Evolutionary conservation across 2,797 vertebrate species (phyloP).

Genomic region (Etheostoma nigrum): DNA sequence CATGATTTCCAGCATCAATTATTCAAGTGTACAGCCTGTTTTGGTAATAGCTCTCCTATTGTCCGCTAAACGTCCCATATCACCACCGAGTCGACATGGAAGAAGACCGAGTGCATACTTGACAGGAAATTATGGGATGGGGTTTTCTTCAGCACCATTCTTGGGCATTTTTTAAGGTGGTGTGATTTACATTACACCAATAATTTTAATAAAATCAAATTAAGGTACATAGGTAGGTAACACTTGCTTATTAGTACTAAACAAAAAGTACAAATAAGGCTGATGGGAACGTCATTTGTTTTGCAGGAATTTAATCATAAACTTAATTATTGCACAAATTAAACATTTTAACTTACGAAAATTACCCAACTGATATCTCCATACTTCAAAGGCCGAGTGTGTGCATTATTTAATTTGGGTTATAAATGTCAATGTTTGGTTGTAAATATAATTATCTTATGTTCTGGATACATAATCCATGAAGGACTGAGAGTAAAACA

Average conservation of each 20-base stretch:
- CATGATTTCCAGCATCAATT: slow-evolving; percentile 81
- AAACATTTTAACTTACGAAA: not conserved
- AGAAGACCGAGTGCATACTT: slow-evolving; percentile 52
- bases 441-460: slow-evolving; percentile 44
- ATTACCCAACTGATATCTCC: not conserved
- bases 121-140: slow-evolving; percentile 66
- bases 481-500: slow-evolving; percentile 53
- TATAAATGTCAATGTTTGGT: slow-evolving; percentile 26
- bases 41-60: slow-evolving; percentile 76
- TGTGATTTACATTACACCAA: slow-evolving; percentile 5
- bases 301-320: not conserved
- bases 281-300: not conserved
- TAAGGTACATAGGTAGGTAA: not conserved
- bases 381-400: not conserved
- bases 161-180: not conserved
- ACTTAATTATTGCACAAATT: not conserved
- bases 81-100: slow-evolving; percentile 59
- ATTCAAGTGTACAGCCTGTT: slow-evolving; percentile 82
- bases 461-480: slow-evolving; percentile 44
- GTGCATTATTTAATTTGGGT: slow-evolving; percentile 26
- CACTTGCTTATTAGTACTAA: not conserved
- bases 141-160: slow-evolving; percentile 34
- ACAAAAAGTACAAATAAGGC: not conserved
- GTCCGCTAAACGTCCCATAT: slow-evolving; percentile 77
- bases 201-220: not conserved